A percentile compares a stretch with the other conserved stretches of the same genome.
Evolutionary conservation across 2,888 invertebrate species (phyloP).

Genomic region (Vanessa cardui): DNA sequence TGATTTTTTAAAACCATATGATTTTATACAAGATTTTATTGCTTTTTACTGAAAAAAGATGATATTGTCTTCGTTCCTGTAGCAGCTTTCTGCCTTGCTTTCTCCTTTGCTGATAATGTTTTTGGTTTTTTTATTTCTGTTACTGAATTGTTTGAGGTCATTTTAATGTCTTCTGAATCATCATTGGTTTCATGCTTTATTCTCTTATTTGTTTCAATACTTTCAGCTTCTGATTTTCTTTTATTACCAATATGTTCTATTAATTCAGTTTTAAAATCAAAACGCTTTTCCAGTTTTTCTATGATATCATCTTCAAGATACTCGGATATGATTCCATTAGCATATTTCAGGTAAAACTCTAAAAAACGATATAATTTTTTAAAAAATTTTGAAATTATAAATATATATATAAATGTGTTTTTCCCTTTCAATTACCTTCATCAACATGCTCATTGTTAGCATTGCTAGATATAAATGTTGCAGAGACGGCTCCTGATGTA

Average conservation of each 20-base stretch:
- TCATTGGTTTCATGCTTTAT: conserved; percentile 61
- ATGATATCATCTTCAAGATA: conserved; percentile 88
- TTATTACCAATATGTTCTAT: conserved; percentile 76
- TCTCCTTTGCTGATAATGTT: conserved; percentile 86
- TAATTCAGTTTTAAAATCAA: conserved; percentile 85
- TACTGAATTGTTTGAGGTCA: conserved; percentile 59
- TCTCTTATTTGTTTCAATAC: conserved; percentile 62
- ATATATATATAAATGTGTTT: too few species aligned
- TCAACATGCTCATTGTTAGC: conserved; percentile 81
- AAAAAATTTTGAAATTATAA: not conserved
- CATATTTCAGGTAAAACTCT: conserved; percentile 87
- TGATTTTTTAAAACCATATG: not conserved
- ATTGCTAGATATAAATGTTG: conserved; percentile 88
- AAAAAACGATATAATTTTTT: conserved; percentile 41
- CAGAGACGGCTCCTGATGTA: conserved; percentile 87
- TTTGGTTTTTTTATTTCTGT: conserved; percentile 78
- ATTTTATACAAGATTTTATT: conserved; percentile 7
- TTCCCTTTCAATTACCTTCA: conserved; percentile 68
- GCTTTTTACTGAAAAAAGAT: conserved; percentile 89
- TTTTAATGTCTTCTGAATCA: conserved; percentile 60
- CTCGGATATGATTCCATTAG: conserved; percentile 90
- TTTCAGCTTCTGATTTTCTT: conserved; percentile 78
- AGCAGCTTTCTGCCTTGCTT: conserved; percentile 89
- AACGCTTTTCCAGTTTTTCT: conserved; percentile 84
- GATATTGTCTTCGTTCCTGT: conserved; percentile 90